Conservation (phyloP, 2,797 vertebrate genomes). For the Furcifer pardalis region DNA sequence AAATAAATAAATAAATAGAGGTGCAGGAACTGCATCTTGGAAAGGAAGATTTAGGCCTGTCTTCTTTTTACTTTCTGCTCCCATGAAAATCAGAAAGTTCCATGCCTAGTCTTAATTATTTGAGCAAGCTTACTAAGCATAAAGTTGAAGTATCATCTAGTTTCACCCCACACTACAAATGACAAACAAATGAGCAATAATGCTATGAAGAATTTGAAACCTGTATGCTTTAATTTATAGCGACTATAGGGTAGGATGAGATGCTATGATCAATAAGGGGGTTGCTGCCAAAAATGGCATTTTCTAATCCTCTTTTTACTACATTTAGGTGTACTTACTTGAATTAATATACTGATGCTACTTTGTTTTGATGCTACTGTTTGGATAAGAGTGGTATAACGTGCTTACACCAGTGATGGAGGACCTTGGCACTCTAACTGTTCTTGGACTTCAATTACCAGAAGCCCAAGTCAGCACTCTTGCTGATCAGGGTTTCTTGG, state of each 20-base stretch:
- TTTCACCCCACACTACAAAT: neutral
- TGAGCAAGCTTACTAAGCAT: neutral
- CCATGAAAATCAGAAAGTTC: neutral
- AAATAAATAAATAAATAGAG: too few relatives aligned
- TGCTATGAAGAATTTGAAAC: neutral
- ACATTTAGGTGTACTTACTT: neutral
- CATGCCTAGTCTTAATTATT: neutral
- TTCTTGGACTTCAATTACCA: too few relatives aligned
- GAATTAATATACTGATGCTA: too few relatives aligned
- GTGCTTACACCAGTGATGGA: neutral
- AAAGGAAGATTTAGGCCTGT: neutral
- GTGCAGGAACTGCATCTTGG: neutral
- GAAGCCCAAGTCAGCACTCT: too few relatives aligned
- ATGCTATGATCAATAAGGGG: neutral
- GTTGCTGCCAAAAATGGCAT: neutral
- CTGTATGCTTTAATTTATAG: neutral
- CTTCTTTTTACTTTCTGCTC: too few relatives aligned
- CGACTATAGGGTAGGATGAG: neutral
- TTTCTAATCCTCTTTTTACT: neutral
- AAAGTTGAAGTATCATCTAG: neutral
- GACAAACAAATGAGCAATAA: neutral
- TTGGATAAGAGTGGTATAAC: neutral
- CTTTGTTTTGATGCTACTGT: neutral
- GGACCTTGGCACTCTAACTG: too few relatives aligned
- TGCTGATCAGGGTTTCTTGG: too few relatives aligned